Conservation (phyloP, 2,113 vertebrate species). For the Sturnus vulgaris region DNA sequence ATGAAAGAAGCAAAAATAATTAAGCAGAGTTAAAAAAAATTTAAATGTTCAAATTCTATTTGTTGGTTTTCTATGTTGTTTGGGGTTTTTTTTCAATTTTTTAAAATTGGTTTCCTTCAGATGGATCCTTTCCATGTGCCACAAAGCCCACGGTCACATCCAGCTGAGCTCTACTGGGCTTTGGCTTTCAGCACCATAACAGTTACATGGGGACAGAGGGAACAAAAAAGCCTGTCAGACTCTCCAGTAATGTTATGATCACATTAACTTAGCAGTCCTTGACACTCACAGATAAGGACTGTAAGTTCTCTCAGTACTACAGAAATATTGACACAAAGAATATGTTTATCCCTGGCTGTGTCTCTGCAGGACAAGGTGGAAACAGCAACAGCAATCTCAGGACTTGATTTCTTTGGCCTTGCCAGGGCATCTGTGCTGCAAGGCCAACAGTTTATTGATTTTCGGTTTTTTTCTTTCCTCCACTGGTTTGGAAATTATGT, state of each 20-base stretch:
- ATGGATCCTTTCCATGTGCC: background rate
- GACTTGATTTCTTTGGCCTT: conserved; percentile 48
- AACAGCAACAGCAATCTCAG: conserved; percentile 15
- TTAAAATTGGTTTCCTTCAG: background rate
- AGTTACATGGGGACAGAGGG: background rate
- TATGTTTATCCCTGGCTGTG: conserved; percentile 45
- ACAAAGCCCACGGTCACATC: background rate
- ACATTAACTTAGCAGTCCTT: conserved; percentile 51
- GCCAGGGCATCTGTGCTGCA: background rate
- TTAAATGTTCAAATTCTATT: background rate
- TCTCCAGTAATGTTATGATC: background rate
- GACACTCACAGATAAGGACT: conserved; percentile 58
- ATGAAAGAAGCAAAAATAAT: background rate
- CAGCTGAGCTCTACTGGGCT: background rate
- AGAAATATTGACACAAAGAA: conserved; percentile 66
- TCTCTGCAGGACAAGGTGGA: conserved; percentile 45
- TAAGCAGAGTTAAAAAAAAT: background rate
- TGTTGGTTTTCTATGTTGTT: background rate
- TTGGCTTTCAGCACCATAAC: background rate
- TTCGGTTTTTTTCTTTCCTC: background rate
- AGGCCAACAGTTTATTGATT: background rate
- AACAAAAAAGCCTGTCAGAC: background rate
- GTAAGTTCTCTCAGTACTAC: conserved; percentile 18
- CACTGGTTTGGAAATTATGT: background rate
- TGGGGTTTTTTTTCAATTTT: background rate